Base-by-base conservation (phyloP, 2,888 invertebrate species). In the Orchesella flavescens region DNA sequence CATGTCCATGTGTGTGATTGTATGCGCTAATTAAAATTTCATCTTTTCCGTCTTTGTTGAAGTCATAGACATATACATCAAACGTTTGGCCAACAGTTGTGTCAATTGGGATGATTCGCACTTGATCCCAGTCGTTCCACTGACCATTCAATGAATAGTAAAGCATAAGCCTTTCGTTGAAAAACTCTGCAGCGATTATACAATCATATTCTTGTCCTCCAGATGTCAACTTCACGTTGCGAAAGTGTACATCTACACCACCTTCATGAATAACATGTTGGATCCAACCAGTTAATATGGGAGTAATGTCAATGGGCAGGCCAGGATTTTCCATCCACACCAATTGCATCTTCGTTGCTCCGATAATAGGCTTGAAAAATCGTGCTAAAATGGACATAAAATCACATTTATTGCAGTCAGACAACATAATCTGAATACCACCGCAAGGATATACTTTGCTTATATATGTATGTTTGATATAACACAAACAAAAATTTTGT, bases 261-360 rank as follows among this genome's bases (percentile, higher is more conserved):
- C 85, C 85, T 17, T 82, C 85, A 34, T 85, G 74, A 17, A 89
- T 46, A 9, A 87, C 61, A 76, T 89, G 88, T 44, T 89, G 87
- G 12, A 49, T 66, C 89, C 89, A 89, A 0, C 87, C 87, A 43
- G 66, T 53, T 3, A 34, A 34, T 74, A 76, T 57, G 59, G 76
- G 13, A 75, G 55, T 55, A 10, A 77, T 71, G 5, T 61, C 57
- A 10, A 86, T 65, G n/a, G 72, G 72, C 3, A 81, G 17, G 0
- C 88, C 88, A 2, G 88, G 87, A 72, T 89, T 89, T 86, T 89
- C 88, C 49, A 89, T 55, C 88, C 88, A 89, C n/a, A 87, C 73
- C 17, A 89, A 73, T 65, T 86, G 63, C 34, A 82, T 79, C 17
- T 68, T 76, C 21, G 71, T 83, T 53, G 46, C 59, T 61, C 66